These are phyloP conservation scores for Folsomia candida DNA, from an alignment of 2,888 invertebrate species.

Conservation along the genomic window DNA sequence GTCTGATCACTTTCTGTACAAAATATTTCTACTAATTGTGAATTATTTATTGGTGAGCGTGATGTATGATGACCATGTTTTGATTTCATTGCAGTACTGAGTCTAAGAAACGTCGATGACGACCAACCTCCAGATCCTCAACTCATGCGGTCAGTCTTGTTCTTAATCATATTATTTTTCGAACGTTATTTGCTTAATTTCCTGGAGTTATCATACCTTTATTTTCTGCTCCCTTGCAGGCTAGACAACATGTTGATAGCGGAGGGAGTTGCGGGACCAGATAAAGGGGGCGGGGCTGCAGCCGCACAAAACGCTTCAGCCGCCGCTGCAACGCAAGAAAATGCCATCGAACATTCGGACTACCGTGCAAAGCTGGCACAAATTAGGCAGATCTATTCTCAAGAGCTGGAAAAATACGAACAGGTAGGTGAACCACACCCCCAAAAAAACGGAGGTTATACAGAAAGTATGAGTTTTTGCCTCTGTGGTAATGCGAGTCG, in stretches of 20 bases:
- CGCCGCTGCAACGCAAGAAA: slow-evolving; percentile 62
- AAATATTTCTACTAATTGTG: not conserved
- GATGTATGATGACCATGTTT: not conserved
- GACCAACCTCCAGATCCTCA: slow-evolving; percentile 98
- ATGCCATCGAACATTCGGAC: slow-evolving; percentile 98
- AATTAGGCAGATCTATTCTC: slow-evolving; percentile 97
- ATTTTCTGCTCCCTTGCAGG: too few relatives aligned
- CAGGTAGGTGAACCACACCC: slow-evolving; percentile 73
- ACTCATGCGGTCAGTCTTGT: too few relatives aligned
- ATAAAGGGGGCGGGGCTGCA: slow-evolving; percentile 84
- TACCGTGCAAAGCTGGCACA: slow-evolving; percentile 98
- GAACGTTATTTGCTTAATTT: too few relatives aligned
- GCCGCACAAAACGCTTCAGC: slow-evolving; percentile 84
- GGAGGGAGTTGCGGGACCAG: slow-evolving; percentile 95
- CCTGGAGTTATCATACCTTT: too few relatives aligned
- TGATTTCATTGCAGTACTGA: slow-evolving; percentile 67
- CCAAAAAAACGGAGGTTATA: too few relatives aligned
- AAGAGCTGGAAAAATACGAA: slow-evolving; percentile 98
- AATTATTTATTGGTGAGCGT: too few relatives aligned
- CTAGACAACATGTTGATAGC: slow-evolving; percentile 93
- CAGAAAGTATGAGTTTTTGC: too few relatives aligned
- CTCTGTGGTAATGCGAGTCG: not conserved
- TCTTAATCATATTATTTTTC: too few relatives aligned
- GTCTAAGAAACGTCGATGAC: slow-evolving; percentile 93
- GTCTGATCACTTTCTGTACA: not conserved